Conservation (phyloP, 2,888 invertebrate species). For the Meliscaeva auricollis region DNA sequence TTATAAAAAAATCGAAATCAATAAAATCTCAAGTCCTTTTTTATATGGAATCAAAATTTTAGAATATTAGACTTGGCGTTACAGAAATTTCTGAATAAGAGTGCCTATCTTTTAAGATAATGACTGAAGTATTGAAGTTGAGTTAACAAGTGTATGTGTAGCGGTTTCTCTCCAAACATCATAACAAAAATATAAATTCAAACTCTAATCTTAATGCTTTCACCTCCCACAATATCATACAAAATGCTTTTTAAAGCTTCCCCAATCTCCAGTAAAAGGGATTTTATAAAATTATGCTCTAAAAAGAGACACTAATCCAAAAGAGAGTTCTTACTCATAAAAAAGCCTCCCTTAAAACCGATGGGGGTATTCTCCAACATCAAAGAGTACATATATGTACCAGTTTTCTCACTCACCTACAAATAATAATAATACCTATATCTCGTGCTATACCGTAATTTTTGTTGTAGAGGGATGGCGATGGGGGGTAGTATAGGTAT, state of each 20-base stretch:
- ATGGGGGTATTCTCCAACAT: slow-evolving; percentile 32
- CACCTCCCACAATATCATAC: slow-evolving; percentile 9
- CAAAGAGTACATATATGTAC: slow-evolving; percentile 28
- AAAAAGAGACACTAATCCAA: neutral
- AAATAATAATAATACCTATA: slow-evolving; percentile 1
- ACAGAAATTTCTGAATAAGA: no score
- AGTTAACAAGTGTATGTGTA: neutral
- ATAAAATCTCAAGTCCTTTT: no score
- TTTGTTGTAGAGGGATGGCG: neutral
- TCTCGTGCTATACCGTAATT: slow-evolving; percentile 28
- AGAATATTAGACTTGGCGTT: no score
- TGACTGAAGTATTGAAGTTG: neutral
- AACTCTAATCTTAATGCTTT: slow-evolving; percentile 10
- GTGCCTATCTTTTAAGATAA: no score
- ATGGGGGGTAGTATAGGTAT: neutral
- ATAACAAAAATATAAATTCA: neutral
- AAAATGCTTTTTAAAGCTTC: slow-evolving; percentile 31
- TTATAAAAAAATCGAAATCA: no score
- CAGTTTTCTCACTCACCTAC: neutral
- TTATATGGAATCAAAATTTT: no score
- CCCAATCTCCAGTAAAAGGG: neutral
- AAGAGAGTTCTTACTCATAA: neutral
- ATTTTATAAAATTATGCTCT: neutral
- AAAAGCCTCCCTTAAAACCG: slow-evolving; percentile 6
- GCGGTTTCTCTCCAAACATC: neutral